Percentiles rank a stretch among this genome's conserved stretches.
phyloP scores from a whole-genome alignment of 2,888 invertebrate genomes.

The Neoitamus cyanurus region DNA sequence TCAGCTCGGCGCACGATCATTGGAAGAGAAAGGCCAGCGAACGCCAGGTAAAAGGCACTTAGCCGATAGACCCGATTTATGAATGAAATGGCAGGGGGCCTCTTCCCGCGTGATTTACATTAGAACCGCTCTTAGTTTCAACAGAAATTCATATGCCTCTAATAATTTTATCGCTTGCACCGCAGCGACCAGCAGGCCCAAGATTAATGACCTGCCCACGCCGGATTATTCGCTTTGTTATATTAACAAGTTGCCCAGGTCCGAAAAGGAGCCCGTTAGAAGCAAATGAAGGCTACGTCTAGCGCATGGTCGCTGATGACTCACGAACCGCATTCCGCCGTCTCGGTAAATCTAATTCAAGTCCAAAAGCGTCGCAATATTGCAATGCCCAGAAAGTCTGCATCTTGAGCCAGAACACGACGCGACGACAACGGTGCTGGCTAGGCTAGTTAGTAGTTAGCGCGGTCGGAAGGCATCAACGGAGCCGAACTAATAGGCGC shows the following conservation, averaged over 20 bases:
- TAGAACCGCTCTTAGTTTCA: conserved; percentile 1
- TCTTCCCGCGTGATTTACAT: conserved; percentile 15
- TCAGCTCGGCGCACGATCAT: neutral
- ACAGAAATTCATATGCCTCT: neutral
- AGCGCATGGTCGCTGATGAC: conserved; percentile 32
- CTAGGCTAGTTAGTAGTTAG: neutral
- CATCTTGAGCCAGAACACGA: neutral
- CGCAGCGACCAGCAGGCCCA: neutral
- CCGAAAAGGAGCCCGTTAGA: conserved; percentile 13
- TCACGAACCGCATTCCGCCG: conserved; percentile 35
- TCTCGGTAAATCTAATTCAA: conserved; percentile 21
- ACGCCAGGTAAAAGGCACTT: conserved; percentile 7
- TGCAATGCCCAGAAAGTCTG: conserved; percentile 14
- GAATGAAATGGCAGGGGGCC: conserved; percentile 34
- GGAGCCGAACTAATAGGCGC: conserved; percentile 1
- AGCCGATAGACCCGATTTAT: conserved; percentile 13
- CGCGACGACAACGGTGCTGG: neutral
- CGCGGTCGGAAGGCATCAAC: neutral
- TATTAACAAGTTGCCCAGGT: conserved; percentile 22
- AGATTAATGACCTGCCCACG: conserved; percentile 43
- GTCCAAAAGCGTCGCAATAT: conserved; percentile 26
- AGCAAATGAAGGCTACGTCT: conserved; percentile 25
- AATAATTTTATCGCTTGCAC: conserved; percentile 29
- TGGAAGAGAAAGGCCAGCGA: neutral
- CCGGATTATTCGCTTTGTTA: conserved; percentile 36